Base-by-base conservation (phyloP, 2,113 vertebrate genomes). In the Pionites leucogaster region DNA sequence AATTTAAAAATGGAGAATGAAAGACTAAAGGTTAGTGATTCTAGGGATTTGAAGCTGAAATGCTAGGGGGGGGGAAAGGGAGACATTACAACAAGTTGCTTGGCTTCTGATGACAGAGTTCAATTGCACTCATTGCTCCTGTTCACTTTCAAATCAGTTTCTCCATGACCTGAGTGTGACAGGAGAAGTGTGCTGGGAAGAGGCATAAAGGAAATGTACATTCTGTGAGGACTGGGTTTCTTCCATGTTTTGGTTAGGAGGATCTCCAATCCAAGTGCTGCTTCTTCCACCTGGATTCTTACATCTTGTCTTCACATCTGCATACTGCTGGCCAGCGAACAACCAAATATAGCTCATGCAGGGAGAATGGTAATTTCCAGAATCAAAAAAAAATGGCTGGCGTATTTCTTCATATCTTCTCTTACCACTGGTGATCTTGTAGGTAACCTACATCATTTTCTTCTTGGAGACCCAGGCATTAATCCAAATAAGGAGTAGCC, bases 1-100 rank as follows among this genome's bases (percentile, higher is more conserved):
- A 50, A 97, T 14, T 96, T 97, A 68, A 98, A 98, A 68, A 93
- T 98, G 63, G 99, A 99, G 83, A 99, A 99, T 10, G 99, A 99
- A 90, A 98, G 94, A 69, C 98, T 99, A 6, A 99, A 99, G 99
- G 99, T 99, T 55, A 49, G 93, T 78, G 20, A 27, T 20, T 60
- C 9, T 20, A 37, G 39, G 17, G 10, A 5, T 63, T 67, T 53
- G 33, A 44, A 69, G 67, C 59, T 88, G 3, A 20, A 68, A 49
- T 74, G n/a, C 13, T 39, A 4, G 60, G 20, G 39, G 7, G 47
- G 24, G 11, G 2, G 20, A 71, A 53, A 53, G 39, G 14, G 39
- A 65, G 28, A 41, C 85, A 67, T 69, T 59, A 7, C 8, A 49
- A 27, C n/a, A 62, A 59, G 11, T 39, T 83, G 15, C 52, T 82